Percentiles rank a stretch among this genome's conserved stretches.
Conservation (phyloP, 2,113 vertebrate genomes). For the Hypanus sabinus region DNA sequence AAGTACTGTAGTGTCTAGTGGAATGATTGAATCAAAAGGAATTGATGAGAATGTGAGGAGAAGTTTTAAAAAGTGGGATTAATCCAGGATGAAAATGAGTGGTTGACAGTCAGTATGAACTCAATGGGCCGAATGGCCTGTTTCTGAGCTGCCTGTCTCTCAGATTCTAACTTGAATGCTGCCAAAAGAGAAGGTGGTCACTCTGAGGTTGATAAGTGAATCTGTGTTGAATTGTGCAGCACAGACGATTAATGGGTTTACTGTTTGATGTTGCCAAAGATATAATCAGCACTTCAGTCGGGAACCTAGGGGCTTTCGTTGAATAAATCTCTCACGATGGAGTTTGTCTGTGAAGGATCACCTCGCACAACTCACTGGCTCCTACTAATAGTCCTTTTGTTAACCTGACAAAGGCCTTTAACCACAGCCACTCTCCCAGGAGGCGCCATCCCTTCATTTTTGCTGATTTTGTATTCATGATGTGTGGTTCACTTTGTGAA, state of each 20-base stretch:
- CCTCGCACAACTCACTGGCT: not conserved
- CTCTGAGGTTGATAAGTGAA: not conserved
- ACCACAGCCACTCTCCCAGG: not conserved
- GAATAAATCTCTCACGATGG: not conserved
- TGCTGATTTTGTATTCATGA: conserved; percentile 18
- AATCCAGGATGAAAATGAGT: no score
- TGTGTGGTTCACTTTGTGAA: not conserved
- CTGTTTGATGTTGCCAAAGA: not conserved
- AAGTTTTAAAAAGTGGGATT: no score
- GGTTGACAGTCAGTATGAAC: no score
- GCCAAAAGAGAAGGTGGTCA: not conserved
- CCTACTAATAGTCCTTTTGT: not conserved
- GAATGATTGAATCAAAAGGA: no score
- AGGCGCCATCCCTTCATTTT: not conserved
- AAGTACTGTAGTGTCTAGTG: no score
- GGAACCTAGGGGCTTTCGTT: not conserved
- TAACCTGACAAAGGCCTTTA: conserved; percentile 12
- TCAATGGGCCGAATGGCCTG: no score
- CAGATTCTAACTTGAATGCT: not conserved
- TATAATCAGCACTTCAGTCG: not conserved
- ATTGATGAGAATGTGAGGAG: no score
- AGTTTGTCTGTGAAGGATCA: conserved; percentile 27
- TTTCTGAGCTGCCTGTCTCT: no score
- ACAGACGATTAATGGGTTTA: not conserved
- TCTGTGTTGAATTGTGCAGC: not conserved